Percentiles rank a stretch among this genome's conserved stretches.
Evolutionary conservation across 2,113 vertebrate genomes (phyloP).

Genomic region (Cebidichthys violaceus): DNA sequence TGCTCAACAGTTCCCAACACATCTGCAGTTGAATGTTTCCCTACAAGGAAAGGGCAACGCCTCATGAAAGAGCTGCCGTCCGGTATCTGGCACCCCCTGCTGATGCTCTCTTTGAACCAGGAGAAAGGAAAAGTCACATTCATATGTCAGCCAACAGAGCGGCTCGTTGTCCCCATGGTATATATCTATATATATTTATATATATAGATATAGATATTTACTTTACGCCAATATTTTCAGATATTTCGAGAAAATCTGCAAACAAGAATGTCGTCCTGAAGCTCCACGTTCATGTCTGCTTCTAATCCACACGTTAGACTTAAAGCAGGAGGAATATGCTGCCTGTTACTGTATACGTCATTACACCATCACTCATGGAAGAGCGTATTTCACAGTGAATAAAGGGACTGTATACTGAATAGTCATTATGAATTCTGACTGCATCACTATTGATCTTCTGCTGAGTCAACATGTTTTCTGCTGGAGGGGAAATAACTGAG

Average conservation of each 20-base stretch:
- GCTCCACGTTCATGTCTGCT: neutral
- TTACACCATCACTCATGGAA: neutral
- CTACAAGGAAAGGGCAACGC: constrained; percentile 50
- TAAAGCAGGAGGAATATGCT: neutral
- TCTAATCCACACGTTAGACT: neutral
- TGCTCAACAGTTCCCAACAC: neutral
- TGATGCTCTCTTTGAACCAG: constrained; percentile 65
- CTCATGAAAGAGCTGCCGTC: constrained; percentile 61
- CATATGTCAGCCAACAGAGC: constrained; percentile 25
- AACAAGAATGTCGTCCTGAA: neutral
- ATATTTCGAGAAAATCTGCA: neutral
- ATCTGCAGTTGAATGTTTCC: neutral
- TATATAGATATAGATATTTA: too few species aligned
- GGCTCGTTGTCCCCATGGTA: neutral
- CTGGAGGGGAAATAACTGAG: constrained; percentile 36
- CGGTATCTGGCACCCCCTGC: constrained; percentile 80
- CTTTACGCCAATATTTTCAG: neutral
- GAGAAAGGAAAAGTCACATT: neutral
- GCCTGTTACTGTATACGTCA: neutral
- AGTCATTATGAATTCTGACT: neutral
- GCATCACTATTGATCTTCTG: constrained; percentile 12
- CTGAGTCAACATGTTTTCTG: constrained; percentile 22
- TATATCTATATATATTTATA: too few species aligned
- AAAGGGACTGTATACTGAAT: neutral
- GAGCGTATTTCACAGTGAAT: neutral